Evolutionary conservation across 2,113 vertebrate species (phyloP).

Genomic region (Ammodytes marinus): DNA sequence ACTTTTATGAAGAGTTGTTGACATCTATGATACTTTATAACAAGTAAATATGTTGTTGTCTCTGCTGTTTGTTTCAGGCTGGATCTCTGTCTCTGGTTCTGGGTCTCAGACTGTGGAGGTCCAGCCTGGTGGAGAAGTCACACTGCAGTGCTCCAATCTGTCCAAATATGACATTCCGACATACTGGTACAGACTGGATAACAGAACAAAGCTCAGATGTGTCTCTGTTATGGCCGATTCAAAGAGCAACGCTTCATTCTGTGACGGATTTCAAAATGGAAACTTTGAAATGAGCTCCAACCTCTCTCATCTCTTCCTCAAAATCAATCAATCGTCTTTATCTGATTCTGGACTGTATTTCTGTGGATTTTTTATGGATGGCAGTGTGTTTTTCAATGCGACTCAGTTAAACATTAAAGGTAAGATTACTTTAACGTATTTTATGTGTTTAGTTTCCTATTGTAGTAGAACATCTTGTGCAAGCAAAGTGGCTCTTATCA

Average conservation of each 20-base stretch:
- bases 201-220: not conserved
- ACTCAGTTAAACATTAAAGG: constrained; percentile 4
- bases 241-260: fast-evolving
- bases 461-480: no score
- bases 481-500: no score
- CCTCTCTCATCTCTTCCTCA: not conserved
- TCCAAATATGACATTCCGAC: not conserved
- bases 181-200: not conserved
- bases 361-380: not conserved
- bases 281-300: not conserved
- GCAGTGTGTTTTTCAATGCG: not conserved
- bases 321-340: not conserved
- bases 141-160: constrained; percentile 43
- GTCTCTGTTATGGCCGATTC: not conserved
- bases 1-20: no score
- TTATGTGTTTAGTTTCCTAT: no score
- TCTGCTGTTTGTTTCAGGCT: constrained; percentile 32
- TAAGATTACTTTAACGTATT: not conserved
- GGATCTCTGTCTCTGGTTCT: constrained; percentile 2
- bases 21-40: no score
- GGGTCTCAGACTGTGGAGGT: constrained; percentile 22
- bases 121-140: constrained; percentile 18
- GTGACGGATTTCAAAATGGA: not conserved
- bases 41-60: not conserved
- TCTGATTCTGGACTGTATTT: not conserved